These are phyloP conservation scores for Puffinus mauretanicus DNA, from an alignment of 2,113 vertebrate genomes.

Conservation along the genomic window DNA sequence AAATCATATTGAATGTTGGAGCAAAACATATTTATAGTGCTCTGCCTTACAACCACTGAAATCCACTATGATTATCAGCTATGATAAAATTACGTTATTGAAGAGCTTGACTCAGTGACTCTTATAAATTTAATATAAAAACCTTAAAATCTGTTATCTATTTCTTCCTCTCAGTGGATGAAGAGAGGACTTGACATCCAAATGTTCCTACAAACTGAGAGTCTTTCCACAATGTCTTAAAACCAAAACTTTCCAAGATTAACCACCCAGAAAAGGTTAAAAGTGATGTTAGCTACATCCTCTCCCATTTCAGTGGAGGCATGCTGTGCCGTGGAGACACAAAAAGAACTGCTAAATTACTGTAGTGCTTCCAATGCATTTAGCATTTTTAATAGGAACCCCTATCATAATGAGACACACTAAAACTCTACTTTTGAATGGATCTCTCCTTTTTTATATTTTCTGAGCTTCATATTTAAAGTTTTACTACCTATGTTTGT, in stretches of 20 bases:
- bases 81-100: neutral
- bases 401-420: neutral
- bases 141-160: neutral
- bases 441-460: neutral
- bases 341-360: neutral
- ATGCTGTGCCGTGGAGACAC: neutral
- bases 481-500: neutral
- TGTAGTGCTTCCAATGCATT: neutral
- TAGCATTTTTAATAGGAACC: neutral
- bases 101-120: neutral
- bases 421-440: neutral
- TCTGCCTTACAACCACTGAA: neutral
- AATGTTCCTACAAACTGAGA: neutral
- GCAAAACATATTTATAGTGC: neutral
- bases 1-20: neutral
- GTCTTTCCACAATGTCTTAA: neutral
- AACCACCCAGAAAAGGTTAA: neutral
- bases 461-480: neutral
- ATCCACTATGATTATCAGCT: neutral
- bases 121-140: neutral
- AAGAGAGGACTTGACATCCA: neutral
- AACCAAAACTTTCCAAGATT: neutral
- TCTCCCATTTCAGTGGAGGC: neutral
- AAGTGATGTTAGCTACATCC: neutral
- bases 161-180: neutral